Evolutionary conservation across 2,113 vertebrate species (phyloP).

Genomic region (Odocoileus virginianus): DNA sequence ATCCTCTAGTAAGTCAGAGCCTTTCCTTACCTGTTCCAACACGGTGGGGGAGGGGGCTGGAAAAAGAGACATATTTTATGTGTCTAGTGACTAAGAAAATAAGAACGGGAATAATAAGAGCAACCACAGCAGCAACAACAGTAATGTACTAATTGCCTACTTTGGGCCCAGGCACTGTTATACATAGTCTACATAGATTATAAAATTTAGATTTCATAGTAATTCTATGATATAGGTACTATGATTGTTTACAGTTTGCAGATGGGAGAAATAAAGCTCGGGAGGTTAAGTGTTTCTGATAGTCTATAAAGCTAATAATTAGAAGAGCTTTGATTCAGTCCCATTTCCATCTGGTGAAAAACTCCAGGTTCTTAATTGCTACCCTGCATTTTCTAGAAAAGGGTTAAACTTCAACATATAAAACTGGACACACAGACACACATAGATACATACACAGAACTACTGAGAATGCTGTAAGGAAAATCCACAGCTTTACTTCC

Average conservation of each 20-base stretch:
- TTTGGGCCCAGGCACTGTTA: background rate
- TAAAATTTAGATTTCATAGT: conserved; percentile 24
- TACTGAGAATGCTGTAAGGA: background rate
- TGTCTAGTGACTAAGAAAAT: conserved; percentile 3
- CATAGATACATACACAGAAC: background rate
- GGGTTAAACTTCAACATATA: background rate
- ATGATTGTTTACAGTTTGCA: background rate
- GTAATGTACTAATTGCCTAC: background rate
- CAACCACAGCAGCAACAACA: background rate
- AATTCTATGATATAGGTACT: background rate
- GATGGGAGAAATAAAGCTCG: background rate
- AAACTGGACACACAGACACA: background rate
- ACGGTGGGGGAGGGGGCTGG: background rate
- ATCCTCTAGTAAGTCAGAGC: background rate
- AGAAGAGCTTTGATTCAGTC: background rate
- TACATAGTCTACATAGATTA: background rate
- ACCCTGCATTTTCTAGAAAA: background rate
- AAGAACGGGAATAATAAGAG: background rate
- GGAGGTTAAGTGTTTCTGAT: background rate
- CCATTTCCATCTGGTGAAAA: background rate
- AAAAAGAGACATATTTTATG: conserved; percentile 23
- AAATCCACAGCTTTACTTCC: background rate
- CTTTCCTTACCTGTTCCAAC: background rate
- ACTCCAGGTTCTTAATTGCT: background rate
- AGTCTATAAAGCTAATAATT: background rate